Percentiles rank a stretch among this genome's conserved stretches.
These are phyloP conservation scores for Lipotes vexillifer DNA, from an alignment of 2,113 vertebrate species.

Conservation along the genomic window DNA sequence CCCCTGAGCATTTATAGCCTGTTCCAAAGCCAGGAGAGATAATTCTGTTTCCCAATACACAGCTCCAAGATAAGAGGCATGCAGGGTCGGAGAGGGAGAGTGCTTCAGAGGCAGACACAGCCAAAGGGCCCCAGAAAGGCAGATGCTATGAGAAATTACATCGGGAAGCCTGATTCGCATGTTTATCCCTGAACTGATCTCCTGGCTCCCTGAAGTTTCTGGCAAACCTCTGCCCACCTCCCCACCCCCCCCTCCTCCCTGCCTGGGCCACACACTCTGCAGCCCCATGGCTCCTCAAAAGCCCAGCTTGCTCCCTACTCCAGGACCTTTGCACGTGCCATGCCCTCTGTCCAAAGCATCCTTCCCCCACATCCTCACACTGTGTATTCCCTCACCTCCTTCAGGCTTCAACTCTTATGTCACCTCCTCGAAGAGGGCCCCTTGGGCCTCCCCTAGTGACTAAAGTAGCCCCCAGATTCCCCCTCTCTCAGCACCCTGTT, in stretches of 20 bases:
- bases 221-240: not conserved
- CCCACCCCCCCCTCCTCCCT: rapidly evolving
- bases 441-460: too few species aligned
- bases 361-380: not conserved
- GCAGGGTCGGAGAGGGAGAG: rapidly evolving
- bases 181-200: not conserved
- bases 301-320: not conserved
- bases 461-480: not conserved
- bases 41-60: not conserved
- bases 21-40: not conserved
- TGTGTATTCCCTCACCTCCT: not conserved
- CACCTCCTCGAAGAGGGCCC: not conserved
- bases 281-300: not conserved
- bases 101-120: too few species aligned
- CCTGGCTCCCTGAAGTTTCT: not conserved
- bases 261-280: not conserved
- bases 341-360: not conserved
- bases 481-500: rapidly evolving
- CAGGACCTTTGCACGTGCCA: not conserved
- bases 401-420: not conserved
- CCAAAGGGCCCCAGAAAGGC: not conserved
- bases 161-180: not conserved
- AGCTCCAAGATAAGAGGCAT: not conserved
- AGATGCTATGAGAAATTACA: not conserved
- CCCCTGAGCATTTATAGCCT: not conserved